These are phyloP conservation scores for Pemphigus obesinymphae DNA, from an alignment of 1,140 invertebrate species.

Conservation along the genomic window DNA sequence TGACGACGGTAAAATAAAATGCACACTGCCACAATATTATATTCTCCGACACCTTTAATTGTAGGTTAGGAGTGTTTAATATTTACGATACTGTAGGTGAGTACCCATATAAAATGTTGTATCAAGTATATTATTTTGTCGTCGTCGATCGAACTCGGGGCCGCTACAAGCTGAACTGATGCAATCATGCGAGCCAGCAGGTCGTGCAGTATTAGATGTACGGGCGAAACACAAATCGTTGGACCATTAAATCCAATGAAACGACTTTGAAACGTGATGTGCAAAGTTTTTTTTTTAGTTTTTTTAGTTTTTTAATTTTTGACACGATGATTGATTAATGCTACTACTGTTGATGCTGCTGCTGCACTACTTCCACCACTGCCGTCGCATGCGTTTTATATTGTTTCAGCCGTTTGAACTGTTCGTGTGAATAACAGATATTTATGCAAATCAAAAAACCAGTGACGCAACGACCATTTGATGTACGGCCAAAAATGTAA, in stretches of 20 bases:
- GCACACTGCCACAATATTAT: too few species aligned
- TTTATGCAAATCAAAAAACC: conserved; percentile 22
- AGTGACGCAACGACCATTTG: background rate
- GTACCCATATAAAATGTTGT: too few species aligned
- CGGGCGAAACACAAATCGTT: background rate
- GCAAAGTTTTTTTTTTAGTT: background rate
- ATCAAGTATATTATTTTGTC: background rate
- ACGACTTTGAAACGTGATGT: background rate
- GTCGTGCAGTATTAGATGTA: background rate
- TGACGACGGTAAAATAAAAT: too few species aligned
- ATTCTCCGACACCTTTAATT: too few species aligned
- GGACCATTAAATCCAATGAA: background rate
- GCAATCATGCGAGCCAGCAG: background rate
- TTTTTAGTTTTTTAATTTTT: background rate
- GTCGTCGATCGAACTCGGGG: background rate
- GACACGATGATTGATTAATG: conserved; percentile 27
- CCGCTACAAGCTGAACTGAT: background rate
- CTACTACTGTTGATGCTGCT: background rate
- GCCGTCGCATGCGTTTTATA: background rate
- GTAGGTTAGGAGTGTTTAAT: too few species aligned
- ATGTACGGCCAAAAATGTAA: conserved; percentile 22
- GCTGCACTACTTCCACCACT: background rate
- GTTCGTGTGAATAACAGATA: background rate
- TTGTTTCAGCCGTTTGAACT: background rate
- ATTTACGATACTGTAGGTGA: background rate